phyloP scores from a whole-genome alignment of 2,888 invertebrate species.

The Buathra laborator region DNA sequence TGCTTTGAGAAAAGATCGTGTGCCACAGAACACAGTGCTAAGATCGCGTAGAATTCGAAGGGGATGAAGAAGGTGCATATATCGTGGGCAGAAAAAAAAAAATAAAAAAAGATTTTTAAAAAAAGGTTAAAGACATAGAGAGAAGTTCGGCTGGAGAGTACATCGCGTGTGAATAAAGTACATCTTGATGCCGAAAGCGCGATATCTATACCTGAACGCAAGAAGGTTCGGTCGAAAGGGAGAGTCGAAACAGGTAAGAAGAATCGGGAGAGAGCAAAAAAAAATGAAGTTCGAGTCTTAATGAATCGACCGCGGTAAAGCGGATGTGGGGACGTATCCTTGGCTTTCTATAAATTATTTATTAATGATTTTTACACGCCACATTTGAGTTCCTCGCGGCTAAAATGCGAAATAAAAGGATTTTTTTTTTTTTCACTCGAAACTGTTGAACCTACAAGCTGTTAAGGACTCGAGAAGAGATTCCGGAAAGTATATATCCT shows the following conservation, averaged over 20 bases:
- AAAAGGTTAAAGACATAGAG: conserved; percentile 6
- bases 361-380: conserved; percentile 60
- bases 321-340: conserved; percentile 3
- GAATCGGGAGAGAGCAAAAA: conserved; percentile 15
- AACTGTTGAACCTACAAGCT: conserved; percentile 29
- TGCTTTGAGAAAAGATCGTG: not conserved
- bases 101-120: not conserved
- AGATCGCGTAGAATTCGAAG: conserved; percentile 15
- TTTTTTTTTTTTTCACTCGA: not conserved
- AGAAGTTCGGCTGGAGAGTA: conserved; percentile 6
- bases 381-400: conserved; percentile 4
- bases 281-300: conserved; percentile 24
- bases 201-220: conserved; percentile 42
- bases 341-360: conserved; percentile 62
- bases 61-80: conserved; percentile 5
- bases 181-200: conserved; percentile 43
- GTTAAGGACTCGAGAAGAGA: conserved; percentile 31
- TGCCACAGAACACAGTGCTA: not conserved
- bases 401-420: conserved; percentile 36
- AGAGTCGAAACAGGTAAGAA: conserved; percentile 13
- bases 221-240: conserved; percentile 14
- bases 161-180: conserved; percentile 64
- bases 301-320: conserved; percentile 48
- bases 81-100: conserved; percentile 2
- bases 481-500: conserved; percentile 6